Evolutionary conservation across 2,113 vertebrate species (phyloP).

Genomic region (Nicator chloris): DNA sequence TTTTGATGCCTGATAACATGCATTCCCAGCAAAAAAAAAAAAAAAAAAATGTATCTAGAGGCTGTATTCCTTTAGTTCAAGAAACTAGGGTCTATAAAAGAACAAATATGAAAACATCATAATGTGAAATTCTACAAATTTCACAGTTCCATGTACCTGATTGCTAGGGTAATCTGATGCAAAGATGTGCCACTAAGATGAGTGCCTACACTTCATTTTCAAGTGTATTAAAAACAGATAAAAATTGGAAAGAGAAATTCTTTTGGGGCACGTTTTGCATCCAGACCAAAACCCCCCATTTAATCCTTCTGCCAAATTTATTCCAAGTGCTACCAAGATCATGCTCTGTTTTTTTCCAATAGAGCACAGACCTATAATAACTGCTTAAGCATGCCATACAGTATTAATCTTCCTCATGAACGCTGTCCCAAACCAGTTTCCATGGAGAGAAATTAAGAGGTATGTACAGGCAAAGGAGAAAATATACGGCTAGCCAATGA

Average conservation of each 20-base stretch:
- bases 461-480: conserved; percentile 35
- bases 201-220: background rate
- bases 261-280: background rate
- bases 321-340: background rate
- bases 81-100: background rate
- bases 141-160: background rate
- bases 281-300: background rate
- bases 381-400: conserved; percentile 19
- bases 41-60: background rate
- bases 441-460: conserved; percentile 53
- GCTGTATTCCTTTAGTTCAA: background rate
- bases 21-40: background rate
- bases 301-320: background rate
- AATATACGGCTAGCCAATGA: conserved; percentile 31
- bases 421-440: conserved; percentile 30
- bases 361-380: background rate
- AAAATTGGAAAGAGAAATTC: background rate
- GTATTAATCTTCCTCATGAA: conserved; percentile 50
- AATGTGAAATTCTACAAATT: background rate
- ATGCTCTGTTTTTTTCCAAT: background rate
- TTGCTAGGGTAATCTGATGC: background rate
- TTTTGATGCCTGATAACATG: background rate
- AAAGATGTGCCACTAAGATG: background rate
- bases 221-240: background rate
- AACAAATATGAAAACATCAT: background rate